phyloP scores from a whole-genome alignment of 2,888 invertebrate species.

The Micropterix aruncella region DNA sequence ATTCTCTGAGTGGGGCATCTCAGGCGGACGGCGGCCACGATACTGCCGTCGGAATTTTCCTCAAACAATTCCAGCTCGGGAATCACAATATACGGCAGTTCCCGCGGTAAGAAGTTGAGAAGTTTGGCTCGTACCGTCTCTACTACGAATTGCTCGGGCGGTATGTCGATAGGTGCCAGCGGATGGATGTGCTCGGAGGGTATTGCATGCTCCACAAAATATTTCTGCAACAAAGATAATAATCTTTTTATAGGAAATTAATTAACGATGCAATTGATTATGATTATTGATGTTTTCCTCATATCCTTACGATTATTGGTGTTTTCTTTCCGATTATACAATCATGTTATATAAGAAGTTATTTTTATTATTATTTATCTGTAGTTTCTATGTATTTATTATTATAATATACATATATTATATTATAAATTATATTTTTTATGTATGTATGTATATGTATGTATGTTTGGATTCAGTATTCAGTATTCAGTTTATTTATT shows the following conservation, averaged over 20 bases:
- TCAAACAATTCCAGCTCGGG: slow-evolving; percentile 53
- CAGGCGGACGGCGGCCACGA: slow-evolving; percentile 41
- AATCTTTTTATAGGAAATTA: too few relatives aligned
- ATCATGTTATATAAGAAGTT: too few relatives aligned
- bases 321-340: too few relatives aligned
- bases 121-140: slow-evolving; percentile 71
- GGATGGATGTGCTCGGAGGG: slow-evolving; percentile 53
- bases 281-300: too few relatives aligned
- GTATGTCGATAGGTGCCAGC: slow-evolving; percentile 59
- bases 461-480: too few relatives aligned
- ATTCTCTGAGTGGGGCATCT: slow-evolving; percentile 48
- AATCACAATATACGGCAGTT: slow-evolving; percentile 71
- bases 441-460: too few relatives aligned
- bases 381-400: too few relatives aligned
- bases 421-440: too few relatives aligned
- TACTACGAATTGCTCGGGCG: slow-evolving; percentile 51
- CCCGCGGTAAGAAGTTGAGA: slow-evolving; percentile 67
- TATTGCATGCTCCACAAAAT: slow-evolving; percentile 52
- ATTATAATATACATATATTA: too few relatives aligned
- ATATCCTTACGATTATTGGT: too few relatives aligned
- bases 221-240: slow-evolving; percentile 38
- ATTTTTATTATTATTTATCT: too few relatives aligned
- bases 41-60: slow-evolving; percentile 33
- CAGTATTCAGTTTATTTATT: too few relatives aligned
- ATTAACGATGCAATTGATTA: background rate